phyloP scores from a whole-genome alignment of 2,113 vertebrate species.

The Hassar affinis region DNA sequence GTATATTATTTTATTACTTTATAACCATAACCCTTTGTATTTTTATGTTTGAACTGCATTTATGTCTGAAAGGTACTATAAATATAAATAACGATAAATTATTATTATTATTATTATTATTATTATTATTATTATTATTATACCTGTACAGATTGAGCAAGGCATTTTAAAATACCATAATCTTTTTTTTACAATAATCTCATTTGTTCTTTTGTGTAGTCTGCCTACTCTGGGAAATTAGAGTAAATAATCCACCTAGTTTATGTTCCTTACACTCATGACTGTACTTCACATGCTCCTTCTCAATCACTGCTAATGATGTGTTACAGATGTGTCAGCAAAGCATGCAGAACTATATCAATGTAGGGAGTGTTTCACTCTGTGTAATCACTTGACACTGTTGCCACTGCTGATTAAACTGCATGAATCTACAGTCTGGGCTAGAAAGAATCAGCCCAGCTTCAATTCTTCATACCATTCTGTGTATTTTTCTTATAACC shows the following conservation, averaged over 20 bases:
- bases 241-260: neutral
- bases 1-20: too few relatives aligned
- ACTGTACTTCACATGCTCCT: neutral
- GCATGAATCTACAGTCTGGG: neutral
- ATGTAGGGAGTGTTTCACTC: neutral
- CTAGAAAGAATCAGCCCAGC: neutral
- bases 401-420: neutral
- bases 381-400: neutral
- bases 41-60: too few relatives aligned
- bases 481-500: neutral
- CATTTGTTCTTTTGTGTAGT: neutral
- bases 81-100: too few relatives aligned
- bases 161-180: too few relatives aligned
- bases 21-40: too few relatives aligned
- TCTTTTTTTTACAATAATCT: too few relatives aligned
- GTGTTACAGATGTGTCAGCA: neutral
- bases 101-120: too few relatives aligned
- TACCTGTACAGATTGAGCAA: neutral
- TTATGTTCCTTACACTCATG: neutral
- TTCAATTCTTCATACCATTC: neutral
- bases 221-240: neutral
- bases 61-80: too few relatives aligned
- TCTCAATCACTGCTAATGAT: neutral
- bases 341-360: neutral
- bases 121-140: too few relatives aligned